Evolutionary conservation across 2,797 vertebrate genomes (phyloP), one percentile per base, ranked within the genome.

Genomic region (Poecile montanus): DNA sequence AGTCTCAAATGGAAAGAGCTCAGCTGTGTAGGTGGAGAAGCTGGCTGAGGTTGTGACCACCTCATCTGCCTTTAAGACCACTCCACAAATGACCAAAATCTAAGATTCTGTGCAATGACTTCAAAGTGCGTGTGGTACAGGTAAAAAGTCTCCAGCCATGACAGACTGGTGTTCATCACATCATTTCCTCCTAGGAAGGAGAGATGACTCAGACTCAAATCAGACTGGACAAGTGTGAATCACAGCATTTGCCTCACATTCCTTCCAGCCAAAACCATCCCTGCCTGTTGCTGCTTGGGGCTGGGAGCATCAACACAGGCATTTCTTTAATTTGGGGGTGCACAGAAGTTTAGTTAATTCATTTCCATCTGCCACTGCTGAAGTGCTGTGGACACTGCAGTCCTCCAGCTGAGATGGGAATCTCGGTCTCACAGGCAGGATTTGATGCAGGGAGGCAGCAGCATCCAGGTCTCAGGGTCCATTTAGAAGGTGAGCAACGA

Each of bases 151-250:
- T 79, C 60, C 50, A 85, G 44, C 45, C 29, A 61, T 3, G 22
- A 53, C 22, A 84, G 53, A 36, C 11, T 76, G 50, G 19, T 7
- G 11, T n/a, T 86, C 42, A 78, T 36, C 72, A 66, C 30, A 48
- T 51, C 16, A 44, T 82, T 93, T 91, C 76, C 83, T 47, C 10
- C 0, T 71, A 79, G 90, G 27, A 40, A 71, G 19, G 25, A 32
- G 3, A 71, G 30, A 25, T 85, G 88, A 93, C 85, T 91, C 91
- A 88, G 34, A 57, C 77, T 81, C 77, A 61, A 42, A 81, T 86
- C 60, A 79, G 83, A 79, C 85, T 20, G n/a, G 53, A 57, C 44
- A 57, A 71, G 45, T 40, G 25, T 86, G 92, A 96, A 91, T 96
- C 91, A 94, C 47, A 54, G 42, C 15, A 5, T 67, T 89, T 81